These are phyloP conservation scores for Xiphorhynchus elegans DNA, from an alignment of 2,113 vertebrate species.

Conservation along the genomic window DNA sequence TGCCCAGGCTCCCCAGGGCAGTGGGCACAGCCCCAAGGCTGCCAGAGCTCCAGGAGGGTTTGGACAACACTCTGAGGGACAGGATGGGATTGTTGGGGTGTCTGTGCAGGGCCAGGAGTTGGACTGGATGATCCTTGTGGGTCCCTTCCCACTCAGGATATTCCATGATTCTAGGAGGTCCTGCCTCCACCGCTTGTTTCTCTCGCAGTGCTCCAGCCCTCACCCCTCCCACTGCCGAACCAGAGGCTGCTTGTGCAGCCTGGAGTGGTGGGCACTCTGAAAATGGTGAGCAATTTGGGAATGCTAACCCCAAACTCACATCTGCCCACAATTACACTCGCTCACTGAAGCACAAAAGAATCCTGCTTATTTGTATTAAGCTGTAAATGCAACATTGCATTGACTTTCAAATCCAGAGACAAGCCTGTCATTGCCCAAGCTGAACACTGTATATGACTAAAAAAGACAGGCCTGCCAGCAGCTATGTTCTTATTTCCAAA, in stretches of 20 bases:
- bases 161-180: neutral
- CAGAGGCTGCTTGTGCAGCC: neutral
- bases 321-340: constrained; percentile 44
- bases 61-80: neutral
- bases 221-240: neutral
- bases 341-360: constrained; percentile 26
- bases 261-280: neutral
- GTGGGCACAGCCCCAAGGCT: neutral
- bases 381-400: constrained; percentile 8
- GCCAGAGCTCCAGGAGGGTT: neutral
- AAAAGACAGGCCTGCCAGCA: neutral
- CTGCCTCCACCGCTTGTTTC: neutral
- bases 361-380: constrained; percentile 8
- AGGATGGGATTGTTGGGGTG: neutral
- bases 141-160: neutral
- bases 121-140: rapidly evolving
- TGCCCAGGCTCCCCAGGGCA: neutral
- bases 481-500: neutral
- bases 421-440: neutral
- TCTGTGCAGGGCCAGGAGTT: neutral
- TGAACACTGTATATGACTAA: neutral
- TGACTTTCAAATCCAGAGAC: constrained; percentile 4
- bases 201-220: neutral
- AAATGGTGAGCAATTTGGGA: neutral
- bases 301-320: neutral